Conservation (phyloP, 2,888 invertebrate genomes). For the Megastigmus dorsalis region DNA sequence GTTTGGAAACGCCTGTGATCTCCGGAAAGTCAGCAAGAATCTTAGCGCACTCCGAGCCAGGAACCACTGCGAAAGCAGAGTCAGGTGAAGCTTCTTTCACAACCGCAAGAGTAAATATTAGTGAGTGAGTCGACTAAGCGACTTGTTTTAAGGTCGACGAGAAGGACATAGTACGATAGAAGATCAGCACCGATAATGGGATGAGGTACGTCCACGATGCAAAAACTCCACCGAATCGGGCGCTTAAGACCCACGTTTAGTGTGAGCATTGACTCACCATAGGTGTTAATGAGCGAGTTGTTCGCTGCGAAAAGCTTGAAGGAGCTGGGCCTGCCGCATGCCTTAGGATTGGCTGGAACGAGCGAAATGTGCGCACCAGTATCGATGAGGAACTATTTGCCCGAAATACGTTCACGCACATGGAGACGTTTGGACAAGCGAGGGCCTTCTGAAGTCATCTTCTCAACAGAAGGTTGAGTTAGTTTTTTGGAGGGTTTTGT, state of each 20-base stretch:
- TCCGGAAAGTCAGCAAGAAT: constrained; percentile 41
- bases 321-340: neutral
- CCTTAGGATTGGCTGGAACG: neutral
- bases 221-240: constrained; percentile 52
- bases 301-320: constrained; percentile 43
- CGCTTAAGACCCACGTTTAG: constrained; percentile 52
- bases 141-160: constrained; percentile 7
- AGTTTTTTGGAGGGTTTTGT: too few species aligned
- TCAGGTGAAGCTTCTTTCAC: too few species aligned
- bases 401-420: constrained; percentile 28
- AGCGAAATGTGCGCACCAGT: constrained; percentile 46
- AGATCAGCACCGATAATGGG: constrained; percentile 55
- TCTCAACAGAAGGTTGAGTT: neutral
- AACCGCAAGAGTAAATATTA: too few species aligned
- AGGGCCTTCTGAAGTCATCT: neutral
- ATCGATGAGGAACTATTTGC: constrained; percentile 34
- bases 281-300: constrained; percentile 53
- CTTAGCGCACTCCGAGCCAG: too few species aligned
- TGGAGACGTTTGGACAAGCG: constrained; percentile 42
- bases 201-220: constrained; percentile 48
- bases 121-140: constrained; percentile 35
- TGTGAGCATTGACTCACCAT: constrained; percentile 36
- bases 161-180: constrained; percentile 7
- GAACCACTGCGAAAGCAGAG: neutral
- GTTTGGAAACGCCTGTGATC: constrained; percentile 41